Percentiles rank a stretch among this genome's conserved stretches.
phyloP scores from a whole-genome alignment of 2,888 invertebrate genomes.

The Galerucella nymphaeae region DNA sequence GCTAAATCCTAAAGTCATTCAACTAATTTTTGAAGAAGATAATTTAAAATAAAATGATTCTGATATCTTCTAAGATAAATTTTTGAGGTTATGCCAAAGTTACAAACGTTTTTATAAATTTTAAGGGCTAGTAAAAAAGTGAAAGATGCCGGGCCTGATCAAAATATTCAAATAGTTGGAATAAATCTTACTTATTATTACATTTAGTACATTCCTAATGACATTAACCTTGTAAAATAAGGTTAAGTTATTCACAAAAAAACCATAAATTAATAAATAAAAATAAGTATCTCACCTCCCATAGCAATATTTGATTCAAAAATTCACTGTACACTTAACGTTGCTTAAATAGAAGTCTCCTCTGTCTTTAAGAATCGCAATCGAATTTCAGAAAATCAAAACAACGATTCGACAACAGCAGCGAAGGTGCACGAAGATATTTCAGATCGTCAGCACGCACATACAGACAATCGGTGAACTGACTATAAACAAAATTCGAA shows the following conservation, averaged over 20 bases:
- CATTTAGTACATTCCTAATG: neutral
- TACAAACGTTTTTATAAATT: neutral
- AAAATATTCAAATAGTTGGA: conserved; percentile 5
- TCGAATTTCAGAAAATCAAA: conserved; percentile 40
- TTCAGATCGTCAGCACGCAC: conserved; percentile 19
- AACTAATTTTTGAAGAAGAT: neutral
- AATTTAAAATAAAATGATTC: neutral
- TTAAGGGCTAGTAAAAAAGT: neutral
- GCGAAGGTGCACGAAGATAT: conserved; percentile 41
- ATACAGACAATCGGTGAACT: neutral
- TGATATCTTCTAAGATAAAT: neutral
- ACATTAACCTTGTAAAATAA: conserved; percentile 27
- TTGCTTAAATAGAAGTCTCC: conserved; percentile 30
- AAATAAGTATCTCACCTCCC: conserved; percentile 44
- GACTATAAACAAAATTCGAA: conserved; percentile 15
- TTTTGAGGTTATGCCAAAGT: neutral
- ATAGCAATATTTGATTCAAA: conserved; percentile 38
- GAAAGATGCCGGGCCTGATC: conserved; percentile 18
- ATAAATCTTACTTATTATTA: conserved; percentile 1
- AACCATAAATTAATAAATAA: conserved; percentile 8
- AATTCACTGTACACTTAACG: conserved; percentile 37
- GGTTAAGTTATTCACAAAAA: conserved; percentile 22
- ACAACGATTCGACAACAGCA: conserved; percentile 37
- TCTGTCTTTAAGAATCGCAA: conserved; percentile 29
- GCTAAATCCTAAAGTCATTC: neutral